phyloP scores from a whole-genome alignment of 2,113 vertebrate genomes.

The Hypanus sabinus region DNA sequence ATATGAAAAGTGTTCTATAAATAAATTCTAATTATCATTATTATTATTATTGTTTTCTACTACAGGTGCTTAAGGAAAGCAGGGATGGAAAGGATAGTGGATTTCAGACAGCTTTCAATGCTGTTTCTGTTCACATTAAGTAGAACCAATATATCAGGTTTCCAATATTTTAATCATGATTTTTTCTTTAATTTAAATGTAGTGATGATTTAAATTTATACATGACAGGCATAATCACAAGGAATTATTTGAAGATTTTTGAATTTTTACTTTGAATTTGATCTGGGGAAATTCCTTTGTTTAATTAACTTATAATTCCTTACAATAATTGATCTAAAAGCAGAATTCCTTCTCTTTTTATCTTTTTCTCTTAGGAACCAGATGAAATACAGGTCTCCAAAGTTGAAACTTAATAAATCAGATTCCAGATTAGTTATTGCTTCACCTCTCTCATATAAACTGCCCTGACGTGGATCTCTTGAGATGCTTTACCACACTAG shows the following conservation, averaged over 20 bases:
- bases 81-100: neutral
- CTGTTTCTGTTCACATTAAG: neutral
- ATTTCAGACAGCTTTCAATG: neutral
- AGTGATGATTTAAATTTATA: neutral
- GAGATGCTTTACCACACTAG: neutral
- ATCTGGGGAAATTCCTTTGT: neutral
- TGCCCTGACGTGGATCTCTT: neutral
- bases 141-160: neutral
- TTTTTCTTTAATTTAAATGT: neutral
- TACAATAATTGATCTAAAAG: neutral
- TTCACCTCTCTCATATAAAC: neutral
- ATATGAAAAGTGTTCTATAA: too few species aligned
- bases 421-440: neutral
- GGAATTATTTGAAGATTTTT: slow-evolving; percentile 33
- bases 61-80: neutral
- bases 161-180: neutral
- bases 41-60: neutral
- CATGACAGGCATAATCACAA: neutral
- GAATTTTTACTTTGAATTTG: neutral
- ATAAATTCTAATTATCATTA: too few species aligned
- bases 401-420: slow-evolving; percentile 28
- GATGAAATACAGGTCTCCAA: slow-evolving; percentile 20
- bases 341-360: slow-evolving; percentile 7
- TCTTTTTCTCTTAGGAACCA: slow-evolving; percentile 8
- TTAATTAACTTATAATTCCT: slow-evolving; percentile 28